These are phyloP conservation scores for Drosophila pandora DNA, from an alignment of 1,140 invertebrate species.

Conservation along the genomic window DNA sequence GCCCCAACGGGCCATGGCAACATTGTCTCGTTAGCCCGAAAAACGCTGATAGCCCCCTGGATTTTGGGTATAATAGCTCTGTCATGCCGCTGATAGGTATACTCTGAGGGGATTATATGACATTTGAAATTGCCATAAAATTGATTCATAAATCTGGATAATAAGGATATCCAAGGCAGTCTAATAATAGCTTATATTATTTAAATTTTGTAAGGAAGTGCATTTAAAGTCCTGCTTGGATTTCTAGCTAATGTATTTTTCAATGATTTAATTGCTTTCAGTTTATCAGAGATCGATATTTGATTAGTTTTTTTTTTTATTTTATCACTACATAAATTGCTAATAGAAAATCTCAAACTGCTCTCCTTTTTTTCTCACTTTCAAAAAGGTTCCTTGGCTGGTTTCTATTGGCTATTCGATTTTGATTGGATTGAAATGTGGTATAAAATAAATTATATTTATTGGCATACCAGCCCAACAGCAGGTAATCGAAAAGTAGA, in stretches of 20 bases:
- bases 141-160: constrained; percentile 28
- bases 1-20: constrained; percentile 16
- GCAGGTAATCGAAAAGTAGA: constrained; percentile 47
- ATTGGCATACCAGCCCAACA: constrained; percentile 39
- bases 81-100: constrained; percentile 34
- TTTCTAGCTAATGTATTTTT: constrained; percentile 13
- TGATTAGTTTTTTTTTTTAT: constrained; percentile 22
- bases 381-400: constrained; percentile 57
- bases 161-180: neutral
- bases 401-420: constrained; percentile 24
- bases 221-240: neutral
- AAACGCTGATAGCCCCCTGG: constrained; percentile 49
- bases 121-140: constrained; percentile 18
- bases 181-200: neutral
- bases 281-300: constrained; percentile 18
- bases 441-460: constrained; percentile 66
- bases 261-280: constrained; percentile 29
- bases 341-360: neutral
- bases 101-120: neutral
- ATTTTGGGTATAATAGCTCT: constrained; percentile 30
- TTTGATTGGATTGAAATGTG: constrained; percentile 67
- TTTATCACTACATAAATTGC: constrained; percentile 10
- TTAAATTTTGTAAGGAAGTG: neutral
- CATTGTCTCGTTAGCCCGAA: constrained; percentile 62
- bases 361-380: constrained; percentile 13